Conservation (phyloP, 1,140 invertebrate genomes). For the Brachionus asplanchnoidis region DNA sequence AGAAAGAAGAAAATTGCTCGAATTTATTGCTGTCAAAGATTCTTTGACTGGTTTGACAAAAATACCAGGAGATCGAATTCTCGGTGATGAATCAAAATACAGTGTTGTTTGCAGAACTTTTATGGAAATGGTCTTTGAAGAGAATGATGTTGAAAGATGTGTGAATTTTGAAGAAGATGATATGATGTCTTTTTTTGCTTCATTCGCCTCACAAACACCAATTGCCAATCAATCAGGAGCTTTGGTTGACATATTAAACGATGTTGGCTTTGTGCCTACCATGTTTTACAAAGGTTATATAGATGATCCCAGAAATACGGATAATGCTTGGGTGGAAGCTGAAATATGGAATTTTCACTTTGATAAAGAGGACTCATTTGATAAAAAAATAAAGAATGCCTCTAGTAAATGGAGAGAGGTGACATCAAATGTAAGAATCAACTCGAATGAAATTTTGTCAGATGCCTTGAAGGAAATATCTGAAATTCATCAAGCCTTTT, state of each 20-base stretch:
- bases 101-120: conserved; percentile 39
- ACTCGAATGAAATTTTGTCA: conserved; percentile 11
- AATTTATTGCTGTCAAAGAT: conserved; percentile 39
- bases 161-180: conserved; percentile 16
- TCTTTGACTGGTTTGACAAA: conserved; percentile 6
- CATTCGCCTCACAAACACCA: conserved; percentile 78
- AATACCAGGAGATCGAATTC: conserved; percentile 25
- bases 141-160: conserved; percentile 34
- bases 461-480: conserved; percentile 36
- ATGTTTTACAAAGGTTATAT: conserved; percentile 40
- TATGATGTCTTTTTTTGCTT: conserved; percentile 40
- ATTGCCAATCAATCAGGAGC: conserved; percentile 56
- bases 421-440: conserved; percentile 9
- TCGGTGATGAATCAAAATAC: conserved; percentile 36
- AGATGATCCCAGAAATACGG: conserved; percentile 36
- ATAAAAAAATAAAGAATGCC: conserved; percentile 9
- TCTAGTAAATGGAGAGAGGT: conserved; percentile 33
- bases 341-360: conserved; percentile 43
- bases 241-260: conserved; percentile 4
- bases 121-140: conserved; percentile 38
- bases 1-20: conserved; percentile 30
- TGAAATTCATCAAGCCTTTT: conserved; percentile 39
- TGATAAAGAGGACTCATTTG: conserved; percentile 37
- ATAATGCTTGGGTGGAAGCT: conserved; percentile 42
- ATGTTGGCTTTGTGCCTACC: conserved; percentile 30